Base-by-base conservation (phyloP, 1,140 invertebrate genomes). In the Drosophila pallidifrons region DNA sequence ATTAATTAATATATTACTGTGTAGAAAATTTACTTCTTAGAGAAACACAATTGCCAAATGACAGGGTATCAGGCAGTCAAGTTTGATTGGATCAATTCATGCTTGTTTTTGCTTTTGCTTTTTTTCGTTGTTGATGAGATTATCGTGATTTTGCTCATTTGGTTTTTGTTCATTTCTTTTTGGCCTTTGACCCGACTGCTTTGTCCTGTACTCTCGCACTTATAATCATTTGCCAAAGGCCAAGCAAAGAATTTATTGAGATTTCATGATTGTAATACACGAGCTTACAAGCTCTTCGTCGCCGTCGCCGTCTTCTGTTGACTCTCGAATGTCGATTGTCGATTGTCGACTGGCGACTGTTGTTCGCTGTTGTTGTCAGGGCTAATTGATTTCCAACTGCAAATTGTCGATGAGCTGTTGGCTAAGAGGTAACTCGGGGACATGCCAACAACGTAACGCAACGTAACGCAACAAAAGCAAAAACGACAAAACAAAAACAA, bases 311-410 rank as follows among this genome's bases (percentile, higher is more conserved):
- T 25, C 20, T 25, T 25, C 35, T 10, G 35, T 38, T 38, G 30
- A 8, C 30, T 32, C 5, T 32, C 35, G 35, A 38, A 2, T 10
- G 35, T 38, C 8, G 20, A 25, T 25, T 25, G 35, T 38, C 35
- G 30, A 32, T 8, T 32, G 30, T 32, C 20, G 20, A 25, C 20
- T 45, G 57, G 2, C 3, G 28, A 0, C n/a, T 46, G 20, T 28
- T 51, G 47, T 28, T 15, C 5, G 11, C 20, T 28, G 25, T 30
- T 52, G 11, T 52, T 52, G 25, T 13, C 54, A 13, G 46, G 67
- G 67, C 81, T 83, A 83, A 83, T 85, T 85, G 81, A 75, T 83
- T 76, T 75, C 68, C 41, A 68, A 79, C 81, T 71, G 61, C 54
- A 67, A 63, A 66, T 66, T 75, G 45, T 58, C 78, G 69, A 68